Evolutionary conservation across 2,888 invertebrate genomes (phyloP), one percentile per base, ranked within the genome.

Genomic region (Sialis lutaria): DNA sequence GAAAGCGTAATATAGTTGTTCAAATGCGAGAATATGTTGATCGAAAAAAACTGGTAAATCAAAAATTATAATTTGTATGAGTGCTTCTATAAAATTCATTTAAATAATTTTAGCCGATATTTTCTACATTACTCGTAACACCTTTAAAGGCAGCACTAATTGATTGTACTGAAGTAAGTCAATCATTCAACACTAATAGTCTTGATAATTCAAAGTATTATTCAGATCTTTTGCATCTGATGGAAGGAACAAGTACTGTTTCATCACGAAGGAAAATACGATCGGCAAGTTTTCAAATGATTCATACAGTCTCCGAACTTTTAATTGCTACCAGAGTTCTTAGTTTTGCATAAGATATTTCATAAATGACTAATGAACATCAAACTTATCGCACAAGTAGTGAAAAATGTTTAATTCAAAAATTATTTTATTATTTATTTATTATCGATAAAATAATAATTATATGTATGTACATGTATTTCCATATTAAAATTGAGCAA

Each of bases 81-180:
- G 4, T 9, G n/a, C 35, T 35, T 35, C 35, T 35, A 35, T 35
- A 35, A 35, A 35, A 35, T 35, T 4, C 9, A 35, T 35, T 8
- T 9, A 2, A 35, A 35, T n/a, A 35, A 40, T 51, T 53, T 30
- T 52, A 64, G 65, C 61, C 58, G 49, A 60, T 64, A 34, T 69
- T 65, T 55, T 58, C 60, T 40, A 70, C 70, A 62, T 58, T 75
- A 5, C 57, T 74, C 50, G 77, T 81, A 4, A 85, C 80, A 0
- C 86, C 87, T 0, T 67, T 77, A n/a, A 71, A 73, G 51, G 74
- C 84, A 0, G 63, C 68, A 4, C 67, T 80, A 6, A 72, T 89
- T 40, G 77, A 80, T 51, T 82, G 83, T 55, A 80, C 82, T 1
- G 90, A 91, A 61, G 76, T 84, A 35, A 78, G 80, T 42, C 74